These are phyloP conservation scores for Cheirogaleus medius DNA, from an alignment of 2,113 vertebrate genomes.

Conservation along the genomic window DNA sequence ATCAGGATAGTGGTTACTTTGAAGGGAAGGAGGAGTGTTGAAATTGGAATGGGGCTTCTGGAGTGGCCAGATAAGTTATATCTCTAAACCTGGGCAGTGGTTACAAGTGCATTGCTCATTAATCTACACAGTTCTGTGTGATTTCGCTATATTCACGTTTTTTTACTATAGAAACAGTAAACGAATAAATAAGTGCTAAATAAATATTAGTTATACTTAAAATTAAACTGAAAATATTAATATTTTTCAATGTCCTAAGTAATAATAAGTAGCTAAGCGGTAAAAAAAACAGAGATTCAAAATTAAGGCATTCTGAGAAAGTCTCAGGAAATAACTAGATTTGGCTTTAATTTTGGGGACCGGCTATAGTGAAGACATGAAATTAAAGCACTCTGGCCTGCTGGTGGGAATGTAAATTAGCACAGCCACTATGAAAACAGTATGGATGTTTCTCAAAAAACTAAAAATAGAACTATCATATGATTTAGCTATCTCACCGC, in stretches of 20 bases:
- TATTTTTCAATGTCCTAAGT: neutral
- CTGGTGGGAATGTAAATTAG: neutral
- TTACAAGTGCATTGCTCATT: neutral
- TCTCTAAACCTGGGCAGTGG: neutral
- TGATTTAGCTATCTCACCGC: neutral
- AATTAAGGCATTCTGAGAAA: neutral
- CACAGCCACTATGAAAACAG: neutral
- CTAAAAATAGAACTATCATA: neutral
- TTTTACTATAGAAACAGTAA: conserved; percentile 14
- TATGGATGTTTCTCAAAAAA: neutral
- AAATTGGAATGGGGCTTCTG: neutral
- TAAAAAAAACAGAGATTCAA: neutral
- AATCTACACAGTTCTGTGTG: neutral
- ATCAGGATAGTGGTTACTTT: neutral
- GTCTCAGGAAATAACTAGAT: neutral
- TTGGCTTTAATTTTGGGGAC: neutral
- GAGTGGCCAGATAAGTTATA: neutral
- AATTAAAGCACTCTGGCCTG: neutral
- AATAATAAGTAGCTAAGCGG: neutral
- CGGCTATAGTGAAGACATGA: neutral
- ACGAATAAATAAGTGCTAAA: neutral
- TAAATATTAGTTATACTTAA: neutral
- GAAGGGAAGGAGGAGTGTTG: neutral
- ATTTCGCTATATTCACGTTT: neutral
- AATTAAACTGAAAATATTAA: neutral